Percentiles rank a stretch among this genome's conserved stretches.
These are phyloP conservation scores for Lithobates sylvaticus DNA, from an alignment of 2,797 vertebrate genomes.

Conservation along the genomic window DNA sequence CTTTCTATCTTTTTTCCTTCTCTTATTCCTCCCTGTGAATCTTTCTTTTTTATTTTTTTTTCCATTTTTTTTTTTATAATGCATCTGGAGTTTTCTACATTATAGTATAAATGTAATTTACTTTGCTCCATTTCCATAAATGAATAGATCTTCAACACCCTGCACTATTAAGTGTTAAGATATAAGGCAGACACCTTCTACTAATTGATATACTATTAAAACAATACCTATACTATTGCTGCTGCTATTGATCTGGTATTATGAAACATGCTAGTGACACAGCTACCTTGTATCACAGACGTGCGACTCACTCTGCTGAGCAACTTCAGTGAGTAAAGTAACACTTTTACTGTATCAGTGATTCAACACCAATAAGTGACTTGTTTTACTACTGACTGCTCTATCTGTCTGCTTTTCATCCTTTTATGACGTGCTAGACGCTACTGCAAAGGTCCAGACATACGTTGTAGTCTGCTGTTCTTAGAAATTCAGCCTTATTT, in stretches of 20 bases:
- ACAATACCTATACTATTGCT: neutral
- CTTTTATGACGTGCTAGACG: conserved; percentile 14
- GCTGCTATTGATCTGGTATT: conserved; percentile 9
- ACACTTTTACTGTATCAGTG: conserved; percentile 26
- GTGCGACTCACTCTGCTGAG: conserved; percentile 30
- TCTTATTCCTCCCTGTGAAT: neutral
- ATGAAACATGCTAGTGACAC: conserved; percentile 16
- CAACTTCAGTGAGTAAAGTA: conserved; percentile 20
- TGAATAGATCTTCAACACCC: neutral
- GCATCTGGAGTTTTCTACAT: neutral
- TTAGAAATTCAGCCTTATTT: neutral
- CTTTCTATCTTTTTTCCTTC: conserved; percentile 57
- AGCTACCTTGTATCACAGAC: conserved; percentile 5
- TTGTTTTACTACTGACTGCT: conserved; percentile 5
- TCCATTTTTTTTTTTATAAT: neutral
- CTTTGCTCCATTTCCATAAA: neutral
- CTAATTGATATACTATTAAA: neutral
- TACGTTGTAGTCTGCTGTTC: neutral
- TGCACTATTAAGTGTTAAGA: neutral
- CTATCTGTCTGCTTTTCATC: neutral
- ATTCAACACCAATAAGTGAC: conserved; percentile 40
- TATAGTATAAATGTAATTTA: too few species aligned
- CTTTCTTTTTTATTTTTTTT: neutral
- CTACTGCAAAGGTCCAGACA: neutral
- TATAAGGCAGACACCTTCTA: neutral